phyloP scores from a whole-genome alignment of 2,888 invertebrate genomes.

The Chrysolina oricalcia region DNA sequence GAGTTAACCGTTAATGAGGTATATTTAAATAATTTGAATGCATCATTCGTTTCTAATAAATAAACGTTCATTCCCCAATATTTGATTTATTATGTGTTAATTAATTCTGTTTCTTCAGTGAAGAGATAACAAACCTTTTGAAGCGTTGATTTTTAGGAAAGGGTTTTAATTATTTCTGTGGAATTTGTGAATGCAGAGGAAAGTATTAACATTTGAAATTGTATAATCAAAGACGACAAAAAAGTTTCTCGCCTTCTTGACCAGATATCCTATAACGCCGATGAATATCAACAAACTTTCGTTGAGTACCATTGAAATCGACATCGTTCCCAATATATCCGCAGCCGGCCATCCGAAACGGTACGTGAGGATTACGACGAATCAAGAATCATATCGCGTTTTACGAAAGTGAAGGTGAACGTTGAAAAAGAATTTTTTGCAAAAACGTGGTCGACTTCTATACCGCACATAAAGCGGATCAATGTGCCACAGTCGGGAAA shows the following conservation, averaged over 20 bases:
- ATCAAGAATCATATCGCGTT: conserved; percentile 40
- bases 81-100: no score
- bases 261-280: neutral
- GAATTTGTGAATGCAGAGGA: no score
- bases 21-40: no score
- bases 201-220: no score
- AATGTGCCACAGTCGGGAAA: conserved; percentile 60
- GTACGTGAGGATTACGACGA: conserved; percentile 27
- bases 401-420: conserved; percentile 52
- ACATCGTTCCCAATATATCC: neutral
- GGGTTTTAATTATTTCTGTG: no score
- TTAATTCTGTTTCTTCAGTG: no score
- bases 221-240: no score
- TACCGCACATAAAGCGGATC: conserved; percentile 56
- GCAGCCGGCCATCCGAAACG: neutral
- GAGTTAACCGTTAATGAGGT: no score
- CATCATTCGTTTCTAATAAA: no score
- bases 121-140: no score
- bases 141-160: no score
- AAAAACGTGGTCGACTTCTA: conserved; percentile 49
- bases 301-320: neutral
- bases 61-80: no score
- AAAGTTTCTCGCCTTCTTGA: neutral
- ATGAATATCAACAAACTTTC: neutral
- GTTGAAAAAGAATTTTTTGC: conserved; percentile 33